Conservation (phyloP, 2,888 invertebrate genomes). For the Hyposoter dolosus region DNA sequence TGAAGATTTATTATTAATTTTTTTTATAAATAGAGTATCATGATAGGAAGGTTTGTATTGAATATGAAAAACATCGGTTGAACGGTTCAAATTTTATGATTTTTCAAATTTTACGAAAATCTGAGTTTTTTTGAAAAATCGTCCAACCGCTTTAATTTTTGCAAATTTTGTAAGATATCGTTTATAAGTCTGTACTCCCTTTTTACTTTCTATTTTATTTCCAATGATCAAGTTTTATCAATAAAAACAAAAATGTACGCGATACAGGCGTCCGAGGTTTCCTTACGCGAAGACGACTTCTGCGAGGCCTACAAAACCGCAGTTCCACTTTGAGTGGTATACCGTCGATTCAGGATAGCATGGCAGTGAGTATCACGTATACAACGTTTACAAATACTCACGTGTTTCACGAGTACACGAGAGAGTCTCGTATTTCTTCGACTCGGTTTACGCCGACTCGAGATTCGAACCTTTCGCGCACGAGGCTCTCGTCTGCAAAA, state of each 20-base stretch:
- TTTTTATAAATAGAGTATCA: too few species aligned
- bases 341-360: slow-evolving; percentile 75
- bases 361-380: slow-evolving; percentile 72
- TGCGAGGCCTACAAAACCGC: slow-evolving; percentile 70
- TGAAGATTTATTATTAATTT: too few species aligned
- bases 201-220: too few species aligned
- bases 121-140: too few species aligned
- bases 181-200: too few species aligned
- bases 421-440: slow-evolving; percentile 57
- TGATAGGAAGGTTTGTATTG: too few species aligned
- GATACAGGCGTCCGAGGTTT: slow-evolving; percentile 78
- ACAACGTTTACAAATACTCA: not conserved
- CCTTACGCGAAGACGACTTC: slow-evolving; percentile 76
- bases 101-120: too few species aligned
- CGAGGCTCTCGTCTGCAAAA: slow-evolving; percentile 30
- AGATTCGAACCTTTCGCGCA: slow-evolving; percentile 33
- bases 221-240: not conserved
- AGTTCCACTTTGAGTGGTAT: slow-evolving; percentile 74
- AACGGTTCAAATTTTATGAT: too few species aligned
- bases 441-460: slow-evolving; percentile 57
- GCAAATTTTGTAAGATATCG: too few species aligned
- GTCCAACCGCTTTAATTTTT: too few species aligned
- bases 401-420: slow-evolving; percentile 38
- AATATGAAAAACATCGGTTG: too few species aligned
- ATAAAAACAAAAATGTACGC: not conserved